phyloP scores from a whole-genome alignment of 2,797 vertebrate genomes.

The Paedocypris micromegethes region DNA sequence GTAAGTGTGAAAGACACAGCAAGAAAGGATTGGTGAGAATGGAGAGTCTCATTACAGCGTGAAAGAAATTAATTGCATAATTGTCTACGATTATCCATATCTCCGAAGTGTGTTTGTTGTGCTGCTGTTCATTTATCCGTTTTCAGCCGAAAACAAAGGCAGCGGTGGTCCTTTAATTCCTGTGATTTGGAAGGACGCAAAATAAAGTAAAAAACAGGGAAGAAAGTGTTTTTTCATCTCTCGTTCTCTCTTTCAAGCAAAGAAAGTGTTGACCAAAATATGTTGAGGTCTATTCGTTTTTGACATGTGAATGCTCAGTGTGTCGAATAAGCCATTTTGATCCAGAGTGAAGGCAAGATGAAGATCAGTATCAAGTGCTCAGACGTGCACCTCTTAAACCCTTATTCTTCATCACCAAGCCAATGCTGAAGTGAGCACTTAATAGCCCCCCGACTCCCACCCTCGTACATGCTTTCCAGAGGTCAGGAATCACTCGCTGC shows the following conservation, averaged over 20 bases:
- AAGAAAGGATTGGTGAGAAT: not conserved
- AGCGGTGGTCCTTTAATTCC: constrained; percentile 2
- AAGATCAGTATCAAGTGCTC: constrained; percentile 6
- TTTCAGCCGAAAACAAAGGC: constrained; percentile 16
- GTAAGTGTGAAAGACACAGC: not conserved
- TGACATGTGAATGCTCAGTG: no score
- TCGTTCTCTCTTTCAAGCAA: not conserved
- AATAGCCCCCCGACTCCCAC: not conserved
- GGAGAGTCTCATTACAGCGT: constrained; percentile 8
- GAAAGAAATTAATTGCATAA: constrained; percentile 34
- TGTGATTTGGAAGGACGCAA: constrained; percentile 2
- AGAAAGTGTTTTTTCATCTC: no score
- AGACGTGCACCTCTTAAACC: constrained; percentile 3
- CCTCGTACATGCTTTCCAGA: not conserved
- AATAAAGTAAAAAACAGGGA: not conserved
- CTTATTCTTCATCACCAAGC: constrained; percentile 6
- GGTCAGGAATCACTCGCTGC: constrained; percentile 13
- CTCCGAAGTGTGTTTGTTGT: constrained; percentile 12
- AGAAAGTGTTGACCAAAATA: not conserved
- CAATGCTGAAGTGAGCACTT: constrained; percentile 24
- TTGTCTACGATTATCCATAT: constrained; percentile 22
- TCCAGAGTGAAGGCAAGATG: not conserved
- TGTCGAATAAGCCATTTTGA: not conserved
- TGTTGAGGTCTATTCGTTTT: no score
- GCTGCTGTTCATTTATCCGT: constrained; percentile 14